Percentiles rank a stretch among this genome's conserved stretches.
Evolutionary conservation across 2,888 invertebrate species (phyloP).

Genomic region (Fragum fragum): DNA sequence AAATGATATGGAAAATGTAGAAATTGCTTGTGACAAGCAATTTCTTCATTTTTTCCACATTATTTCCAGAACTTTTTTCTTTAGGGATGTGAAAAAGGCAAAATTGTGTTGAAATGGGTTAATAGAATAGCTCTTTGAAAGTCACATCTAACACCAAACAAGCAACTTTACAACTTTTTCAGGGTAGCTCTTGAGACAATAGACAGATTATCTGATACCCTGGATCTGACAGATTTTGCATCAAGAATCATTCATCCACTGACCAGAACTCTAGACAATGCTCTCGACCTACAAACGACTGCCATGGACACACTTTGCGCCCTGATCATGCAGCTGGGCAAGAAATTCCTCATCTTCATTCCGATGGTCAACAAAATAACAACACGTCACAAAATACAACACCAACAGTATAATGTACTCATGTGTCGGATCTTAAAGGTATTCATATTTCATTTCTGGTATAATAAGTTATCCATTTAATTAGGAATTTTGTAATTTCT

Average conservation of each 20-base stretch:
- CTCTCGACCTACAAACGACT: conserved; percentile 90
- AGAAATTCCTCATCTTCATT: conserved; percentile 96
- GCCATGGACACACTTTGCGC: conserved; percentile 97
- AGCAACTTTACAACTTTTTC: too few species aligned
- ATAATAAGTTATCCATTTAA: too few species aligned
- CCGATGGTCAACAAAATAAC: conserved; percentile 94
- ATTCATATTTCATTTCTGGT: conserved; percentile 8
- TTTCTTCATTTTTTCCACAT: too few species aligned
- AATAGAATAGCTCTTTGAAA: too few species aligned
- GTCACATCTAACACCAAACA: too few species aligned
- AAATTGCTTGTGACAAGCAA: too few species aligned
- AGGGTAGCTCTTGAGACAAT: conserved; percentile 91
- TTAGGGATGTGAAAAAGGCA: too few species aligned
- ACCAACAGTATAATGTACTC: conserved; percentile 93
- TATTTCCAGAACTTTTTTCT: too few species aligned
- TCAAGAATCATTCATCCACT: conserved; percentile 98
- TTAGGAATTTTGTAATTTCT: too few species aligned
- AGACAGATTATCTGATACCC: conserved; percentile 94
- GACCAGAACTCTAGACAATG: conserved; percentile 93
- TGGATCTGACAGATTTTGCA: conserved; percentile 97
- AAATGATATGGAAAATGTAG: too few species aligned
- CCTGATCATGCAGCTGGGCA: conserved; percentile 94
- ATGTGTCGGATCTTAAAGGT: conserved; percentile 87
- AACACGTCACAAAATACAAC: conserved; percentile 87
- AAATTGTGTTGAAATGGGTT: too few species aligned